A percentile compares a stretch with the other conserved stretches of the same genome.
phyloP scores from a whole-genome alignment of 2,113 vertebrate species.

The Caranx melampygus region DNA sequence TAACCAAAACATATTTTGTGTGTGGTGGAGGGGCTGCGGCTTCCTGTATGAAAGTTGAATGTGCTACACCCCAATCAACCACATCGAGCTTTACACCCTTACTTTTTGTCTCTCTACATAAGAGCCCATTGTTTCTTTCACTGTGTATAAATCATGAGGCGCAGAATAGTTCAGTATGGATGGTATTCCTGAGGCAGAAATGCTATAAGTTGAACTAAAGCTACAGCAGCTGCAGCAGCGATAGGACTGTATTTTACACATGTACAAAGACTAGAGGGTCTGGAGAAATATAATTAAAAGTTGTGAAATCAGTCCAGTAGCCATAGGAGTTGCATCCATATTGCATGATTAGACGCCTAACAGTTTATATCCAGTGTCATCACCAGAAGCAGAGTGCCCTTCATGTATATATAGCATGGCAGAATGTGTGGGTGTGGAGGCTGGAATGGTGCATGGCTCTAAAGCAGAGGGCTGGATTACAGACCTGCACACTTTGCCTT shows the following conservation, averaged over 20 bases:
- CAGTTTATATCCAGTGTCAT: too few relatives aligned
- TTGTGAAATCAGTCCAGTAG: too few relatives aligned
- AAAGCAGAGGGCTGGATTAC: too few relatives aligned
- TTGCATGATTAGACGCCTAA: too few relatives aligned
- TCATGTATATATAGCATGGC: too few relatives aligned
- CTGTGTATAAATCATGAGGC: not conserved
- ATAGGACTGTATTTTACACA: not conserved
- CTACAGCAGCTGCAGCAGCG: not conserved
- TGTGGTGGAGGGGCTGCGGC: not conserved
- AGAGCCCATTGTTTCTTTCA: not conserved
- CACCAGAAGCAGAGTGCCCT: too few relatives aligned
- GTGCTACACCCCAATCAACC: too few relatives aligned
- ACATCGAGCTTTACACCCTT: not conserved
- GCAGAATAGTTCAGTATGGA: not conserved
- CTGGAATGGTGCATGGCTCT: too few relatives aligned
- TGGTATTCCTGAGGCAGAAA: not conserved
- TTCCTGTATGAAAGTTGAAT: too few relatives aligned
- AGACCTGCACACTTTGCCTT: too few relatives aligned
- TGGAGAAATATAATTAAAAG: not conserved
- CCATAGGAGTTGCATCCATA: too few relatives aligned
- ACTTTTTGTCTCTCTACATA: not conserved
- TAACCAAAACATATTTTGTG: not conserved
- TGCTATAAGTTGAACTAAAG: not conserved
- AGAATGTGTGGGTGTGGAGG: too few relatives aligned
- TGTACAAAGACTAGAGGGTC: not conserved